phyloP scores from a whole-genome alignment of 1,140 invertebrate species.

The Drosophila aff. region DNA sequence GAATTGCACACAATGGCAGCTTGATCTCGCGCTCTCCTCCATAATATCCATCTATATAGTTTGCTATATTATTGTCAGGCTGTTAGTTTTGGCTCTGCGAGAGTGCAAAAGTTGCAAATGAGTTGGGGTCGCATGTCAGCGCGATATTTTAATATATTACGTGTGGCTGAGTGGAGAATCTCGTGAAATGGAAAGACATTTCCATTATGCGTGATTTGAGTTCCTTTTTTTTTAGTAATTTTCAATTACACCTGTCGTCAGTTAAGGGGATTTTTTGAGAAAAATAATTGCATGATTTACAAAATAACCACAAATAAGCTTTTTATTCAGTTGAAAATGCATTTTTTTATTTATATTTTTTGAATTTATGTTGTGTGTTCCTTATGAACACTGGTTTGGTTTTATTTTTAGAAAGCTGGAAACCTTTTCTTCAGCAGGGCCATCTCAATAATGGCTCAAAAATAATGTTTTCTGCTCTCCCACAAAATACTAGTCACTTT shows the following conservation, averaged over 20 bases:
- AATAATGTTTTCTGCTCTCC: background rate
- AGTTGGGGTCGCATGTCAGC: constrained; percentile 39
- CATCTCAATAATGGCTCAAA: no score
- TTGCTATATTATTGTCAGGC: constrained; percentile 58
- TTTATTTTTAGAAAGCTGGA: no score
- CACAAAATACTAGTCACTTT: background rate
- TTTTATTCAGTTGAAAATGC: background rate
- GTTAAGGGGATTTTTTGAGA: background rate
- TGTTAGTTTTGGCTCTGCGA: constrained; percentile 49
- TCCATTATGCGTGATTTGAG: constrained; percentile 21
- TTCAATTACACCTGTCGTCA: background rate
- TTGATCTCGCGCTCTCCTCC: constrained; percentile 40
- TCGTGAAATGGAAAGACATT: constrained; percentile 11
- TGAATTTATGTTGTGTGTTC: no score
- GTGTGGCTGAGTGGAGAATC: constrained; percentile 34
- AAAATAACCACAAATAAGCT: background rate
- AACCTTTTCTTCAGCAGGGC: no score
- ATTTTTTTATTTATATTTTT: background rate
- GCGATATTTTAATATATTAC: constrained; percentile 60
- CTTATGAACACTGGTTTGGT: no score
- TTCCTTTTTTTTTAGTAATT: background rate
- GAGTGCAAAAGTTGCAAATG: constrained; percentile 57
- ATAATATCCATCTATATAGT: constrained; percentile 39
- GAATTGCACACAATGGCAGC: constrained; percentile 77
- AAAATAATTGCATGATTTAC: background rate